Evolutionary conservation across 2,888 invertebrate genomes (phyloP).

Genomic region (Stenichneumon culpator): DNA sequence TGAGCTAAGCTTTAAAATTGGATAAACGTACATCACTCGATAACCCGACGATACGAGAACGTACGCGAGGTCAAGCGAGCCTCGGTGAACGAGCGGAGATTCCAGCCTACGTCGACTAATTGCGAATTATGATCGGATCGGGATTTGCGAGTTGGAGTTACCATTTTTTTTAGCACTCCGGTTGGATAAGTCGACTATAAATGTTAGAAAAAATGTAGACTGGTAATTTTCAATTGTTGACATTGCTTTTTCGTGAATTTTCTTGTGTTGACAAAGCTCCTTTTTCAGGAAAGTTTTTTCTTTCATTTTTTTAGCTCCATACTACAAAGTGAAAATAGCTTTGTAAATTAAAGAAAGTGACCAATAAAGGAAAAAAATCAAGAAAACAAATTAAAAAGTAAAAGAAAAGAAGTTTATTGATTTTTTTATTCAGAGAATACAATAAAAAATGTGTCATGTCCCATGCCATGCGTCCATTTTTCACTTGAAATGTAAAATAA

Average conservation of each 20-base stretch:
- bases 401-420: too few relatives aligned
- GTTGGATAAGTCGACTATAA: neutral
- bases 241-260: neutral
- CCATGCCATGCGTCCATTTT: too few relatives aligned
- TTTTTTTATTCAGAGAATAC: too few relatives aligned
- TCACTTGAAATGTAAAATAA: too few relatives aligned
- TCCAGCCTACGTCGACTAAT: neutral
- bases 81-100: neutral
- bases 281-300: too few relatives aligned
- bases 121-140: neutral
- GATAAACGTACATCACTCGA: constrained; percentile 11
- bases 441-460: too few relatives aligned
- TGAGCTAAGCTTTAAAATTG: constrained; percentile 17
- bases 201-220: neutral
- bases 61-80: neutral
- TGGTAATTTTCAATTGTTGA: too few relatives aligned
- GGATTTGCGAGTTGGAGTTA: neutral
- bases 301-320: too few relatives aligned
- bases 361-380: neutral
- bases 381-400: too few relatives aligned
- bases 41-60: constrained; percentile 14
- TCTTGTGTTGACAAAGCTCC: too few relatives aligned
- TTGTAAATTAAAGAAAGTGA: too few relatives aligned
- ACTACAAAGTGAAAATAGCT: too few relatives aligned
- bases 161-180: neutral